phyloP scores from a whole-genome alignment of 2,888 invertebrate species.

The Lycocerus yunnanus region DNA sequence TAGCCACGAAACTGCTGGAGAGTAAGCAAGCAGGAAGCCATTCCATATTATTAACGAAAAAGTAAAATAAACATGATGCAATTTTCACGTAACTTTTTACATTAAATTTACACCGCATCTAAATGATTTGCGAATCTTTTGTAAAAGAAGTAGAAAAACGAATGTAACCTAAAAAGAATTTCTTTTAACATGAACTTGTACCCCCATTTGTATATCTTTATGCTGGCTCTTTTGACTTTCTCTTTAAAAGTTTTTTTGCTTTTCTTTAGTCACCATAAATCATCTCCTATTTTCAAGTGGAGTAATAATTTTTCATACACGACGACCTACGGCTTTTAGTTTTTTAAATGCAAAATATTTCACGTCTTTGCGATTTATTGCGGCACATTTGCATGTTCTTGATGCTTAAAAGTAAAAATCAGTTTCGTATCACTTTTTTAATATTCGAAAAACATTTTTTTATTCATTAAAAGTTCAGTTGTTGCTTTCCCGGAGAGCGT shows the following conservation, averaged over 20 bases:
- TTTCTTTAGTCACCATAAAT: conserved; percentile 14
- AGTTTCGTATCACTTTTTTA: conserved; percentile 1
- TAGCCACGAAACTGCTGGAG: too few relatives aligned
- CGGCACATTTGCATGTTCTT: not conserved
- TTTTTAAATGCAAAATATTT: conserved; percentile 18
- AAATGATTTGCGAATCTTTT: conserved; percentile 9
- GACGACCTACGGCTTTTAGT: conserved; percentile 13
- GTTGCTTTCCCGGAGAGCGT: not conserved
- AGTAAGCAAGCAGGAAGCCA: not conserved
- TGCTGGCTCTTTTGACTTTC: conserved; percentile 17
- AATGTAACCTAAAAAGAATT: conserved; percentile 2
- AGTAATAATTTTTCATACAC: conserved; percentile 20
- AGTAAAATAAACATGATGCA: not conserved
- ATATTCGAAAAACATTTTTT: not conserved
- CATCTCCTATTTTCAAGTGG: conserved; percentile 13
- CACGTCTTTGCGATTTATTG: conserved; percentile 7
- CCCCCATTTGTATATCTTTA: conserved; percentile 21
- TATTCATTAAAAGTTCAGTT: not conserved
- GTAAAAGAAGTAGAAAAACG: conserved; percentile 10
- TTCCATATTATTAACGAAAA: not conserved
- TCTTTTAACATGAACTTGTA: conserved; percentile 14
- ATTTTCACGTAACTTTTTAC: not conserved
- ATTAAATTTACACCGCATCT: conserved; percentile 5
- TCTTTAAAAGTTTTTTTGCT: conserved; percentile 13
- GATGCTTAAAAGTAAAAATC: conserved; percentile 7